These are phyloP conservation scores for Colistium nudipinnis DNA, from an alignment of 2,113 vertebrate species.

Conservation along the genomic window DNA sequence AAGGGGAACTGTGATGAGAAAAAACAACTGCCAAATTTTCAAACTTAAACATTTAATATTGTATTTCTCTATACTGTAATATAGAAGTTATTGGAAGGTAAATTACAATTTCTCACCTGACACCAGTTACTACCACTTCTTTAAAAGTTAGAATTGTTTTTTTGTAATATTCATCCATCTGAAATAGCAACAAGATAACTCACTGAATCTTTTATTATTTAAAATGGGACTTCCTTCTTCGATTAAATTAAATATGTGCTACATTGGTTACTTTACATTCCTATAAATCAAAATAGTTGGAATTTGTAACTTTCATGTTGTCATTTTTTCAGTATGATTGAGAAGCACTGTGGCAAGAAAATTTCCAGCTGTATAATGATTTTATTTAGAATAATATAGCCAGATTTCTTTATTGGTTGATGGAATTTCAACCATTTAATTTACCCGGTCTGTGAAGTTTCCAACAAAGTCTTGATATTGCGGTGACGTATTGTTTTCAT, in stretches of 20 bases:
- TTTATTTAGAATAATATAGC: neutral
- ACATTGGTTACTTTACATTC: too few relatives aligned
- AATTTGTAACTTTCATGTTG: too few relatives aligned
- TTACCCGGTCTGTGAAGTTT: neutral
- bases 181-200: slow-evolving; percentile 9
- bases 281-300: too few relatives aligned
- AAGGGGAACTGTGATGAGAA: too few relatives aligned
- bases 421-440: neutral
- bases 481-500: neutral
- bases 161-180: slow-evolving; percentile 18
- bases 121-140: slow-evolving; percentile 15
- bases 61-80: neutral
- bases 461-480: slow-evolving; percentile 18
- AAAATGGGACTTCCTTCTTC: too few relatives aligned
- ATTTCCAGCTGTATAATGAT: too few relatives aligned
- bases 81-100: neutral
- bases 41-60: too few relatives aligned
- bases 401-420: too few relatives aligned
- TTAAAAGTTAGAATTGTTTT: neutral
- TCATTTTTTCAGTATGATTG: too few relatives aligned
- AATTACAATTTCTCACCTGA: slow-evolving; percentile 56
- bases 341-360: too few relatives aligned
- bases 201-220: neutral
- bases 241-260: too few relatives aligned
- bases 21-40: too few relatives aligned